Conservation (phyloP, 2,797 vertebrate genomes). For the Cephalopachus bancanus region DNA sequence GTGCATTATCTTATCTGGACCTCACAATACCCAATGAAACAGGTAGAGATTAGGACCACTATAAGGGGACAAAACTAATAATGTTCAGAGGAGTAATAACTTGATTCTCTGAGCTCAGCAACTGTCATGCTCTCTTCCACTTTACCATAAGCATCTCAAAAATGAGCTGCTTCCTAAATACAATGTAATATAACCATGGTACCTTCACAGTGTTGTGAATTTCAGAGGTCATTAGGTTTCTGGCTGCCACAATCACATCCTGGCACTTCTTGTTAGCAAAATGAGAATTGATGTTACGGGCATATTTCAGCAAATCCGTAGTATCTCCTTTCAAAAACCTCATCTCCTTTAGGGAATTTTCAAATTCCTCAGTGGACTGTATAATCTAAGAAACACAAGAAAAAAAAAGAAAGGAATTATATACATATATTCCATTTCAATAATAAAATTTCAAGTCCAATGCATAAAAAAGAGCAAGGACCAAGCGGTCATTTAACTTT, state of each 20-base stretch:
- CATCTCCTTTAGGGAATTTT: constrained; percentile 94
- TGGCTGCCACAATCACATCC: constrained; percentile 96
- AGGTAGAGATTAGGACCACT: neutral
- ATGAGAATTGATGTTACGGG: constrained; percentile 96
- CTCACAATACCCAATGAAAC: constrained; percentile 12
- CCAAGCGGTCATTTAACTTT: neutral
- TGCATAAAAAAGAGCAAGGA: constrained; percentile 34
- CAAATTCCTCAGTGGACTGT: constrained; percentile 95
- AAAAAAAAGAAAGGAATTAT: neutral
- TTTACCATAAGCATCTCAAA: neutral
- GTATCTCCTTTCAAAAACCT: constrained; percentile 92
- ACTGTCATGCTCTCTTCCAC: neutral
- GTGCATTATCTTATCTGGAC: neutral
- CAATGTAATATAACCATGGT: neutral
- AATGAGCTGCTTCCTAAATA: neutral
- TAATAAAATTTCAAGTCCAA: constrained; percentile 60
- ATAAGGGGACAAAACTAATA: constrained; percentile 8
- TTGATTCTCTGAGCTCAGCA: neutral
- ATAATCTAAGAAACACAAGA: constrained; percentile 91
- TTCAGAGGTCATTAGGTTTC: constrained; percentile 97
- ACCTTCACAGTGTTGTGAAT: constrained; percentile 98
- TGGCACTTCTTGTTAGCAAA: constrained; percentile 99
- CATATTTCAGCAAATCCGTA: constrained; percentile 95
- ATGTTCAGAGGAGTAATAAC: neutral
- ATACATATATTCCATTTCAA: constrained; percentile 41